A percentile compares a stretch with the other conserved stretches of the same genome.
Conservation (phyloP, 2,113 vertebrate genomes). For the Mormoops blainvillei region DNA sequence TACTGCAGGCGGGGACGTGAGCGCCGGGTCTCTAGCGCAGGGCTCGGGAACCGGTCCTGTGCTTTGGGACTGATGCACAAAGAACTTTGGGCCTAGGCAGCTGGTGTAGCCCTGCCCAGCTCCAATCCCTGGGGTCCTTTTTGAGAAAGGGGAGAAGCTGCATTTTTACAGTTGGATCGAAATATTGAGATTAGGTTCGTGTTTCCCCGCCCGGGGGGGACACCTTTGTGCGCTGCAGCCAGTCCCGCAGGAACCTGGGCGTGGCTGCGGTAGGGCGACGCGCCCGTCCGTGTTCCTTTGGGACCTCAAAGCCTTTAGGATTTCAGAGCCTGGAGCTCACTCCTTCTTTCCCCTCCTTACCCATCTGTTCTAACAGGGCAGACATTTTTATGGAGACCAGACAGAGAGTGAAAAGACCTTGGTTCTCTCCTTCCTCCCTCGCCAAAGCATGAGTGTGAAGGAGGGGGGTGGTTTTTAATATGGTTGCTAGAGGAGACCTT, state of each 20-base stretch:
- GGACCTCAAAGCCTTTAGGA: neutral
- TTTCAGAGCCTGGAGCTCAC: neutral
- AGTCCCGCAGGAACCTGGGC: neutral
- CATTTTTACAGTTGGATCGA: neutral
- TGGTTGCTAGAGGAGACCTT: neutral
- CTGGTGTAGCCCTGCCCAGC: accelerated
- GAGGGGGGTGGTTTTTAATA: neutral
- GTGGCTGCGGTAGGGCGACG: neutral
- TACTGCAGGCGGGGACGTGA: neutral
- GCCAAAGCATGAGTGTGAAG: neutral
- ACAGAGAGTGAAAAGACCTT: neutral
- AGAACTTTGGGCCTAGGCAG: neutral
- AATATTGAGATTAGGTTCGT: neutral
- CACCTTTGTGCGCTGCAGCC: neutral
- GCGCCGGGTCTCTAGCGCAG: accelerated
- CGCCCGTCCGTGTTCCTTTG: neutral
- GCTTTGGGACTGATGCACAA: neutral
- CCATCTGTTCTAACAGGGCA: neutral
- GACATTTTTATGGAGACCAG: neutral
- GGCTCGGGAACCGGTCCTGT: neutral
- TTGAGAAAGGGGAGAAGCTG: neutral
- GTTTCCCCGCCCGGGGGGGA: neutral
- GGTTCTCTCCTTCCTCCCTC: neutral
- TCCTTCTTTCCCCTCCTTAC: neutral
- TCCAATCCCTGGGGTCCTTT: neutral